Conservation (phyloP, 2,113 vertebrate genomes). For the Ciconia boyciana region DNA sequence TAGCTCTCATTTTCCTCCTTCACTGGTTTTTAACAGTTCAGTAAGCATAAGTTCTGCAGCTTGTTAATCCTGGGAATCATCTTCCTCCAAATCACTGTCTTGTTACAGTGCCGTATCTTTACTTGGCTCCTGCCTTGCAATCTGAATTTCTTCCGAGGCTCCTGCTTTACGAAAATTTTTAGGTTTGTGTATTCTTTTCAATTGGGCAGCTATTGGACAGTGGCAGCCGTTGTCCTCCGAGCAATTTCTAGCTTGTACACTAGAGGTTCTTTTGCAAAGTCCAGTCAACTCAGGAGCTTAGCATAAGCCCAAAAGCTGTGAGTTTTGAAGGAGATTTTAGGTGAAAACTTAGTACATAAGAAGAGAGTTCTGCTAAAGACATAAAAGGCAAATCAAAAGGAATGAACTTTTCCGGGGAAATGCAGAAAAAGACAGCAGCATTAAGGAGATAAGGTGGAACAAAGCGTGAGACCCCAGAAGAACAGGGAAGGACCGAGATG, state of each 20-base stretch:
- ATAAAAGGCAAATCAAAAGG: background rate
- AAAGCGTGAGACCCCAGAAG: background rate
- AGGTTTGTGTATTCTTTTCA: background rate
- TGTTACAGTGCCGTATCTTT: background rate
- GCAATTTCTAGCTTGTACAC: background rate
- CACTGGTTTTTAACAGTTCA: conserved; percentile 26
- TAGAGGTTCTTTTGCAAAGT: background rate
- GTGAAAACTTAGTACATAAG: background rate
- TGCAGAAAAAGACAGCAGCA: background rate
- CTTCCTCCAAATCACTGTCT: background rate
- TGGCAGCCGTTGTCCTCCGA: background rate
- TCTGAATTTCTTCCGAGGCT: background rate
- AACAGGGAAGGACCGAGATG: background rate
- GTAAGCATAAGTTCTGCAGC: conserved; percentile 1
- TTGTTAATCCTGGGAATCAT: conserved; percentile 36
- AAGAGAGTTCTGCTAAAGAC: background rate
- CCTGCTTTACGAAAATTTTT: background rate
- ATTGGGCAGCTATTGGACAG: background rate
- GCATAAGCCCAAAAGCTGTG: background rate
- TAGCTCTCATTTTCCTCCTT: conserved; percentile 20
- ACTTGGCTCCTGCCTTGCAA: background rate
- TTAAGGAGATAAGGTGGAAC: conserved; percentile 32
- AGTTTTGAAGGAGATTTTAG: conserved; percentile 20
- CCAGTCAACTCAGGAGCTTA: background rate
- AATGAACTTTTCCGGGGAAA: background rate